phyloP scores from a whole-genome alignment of 2,113 vertebrate species.

The Paratilapia polleni region DNA sequence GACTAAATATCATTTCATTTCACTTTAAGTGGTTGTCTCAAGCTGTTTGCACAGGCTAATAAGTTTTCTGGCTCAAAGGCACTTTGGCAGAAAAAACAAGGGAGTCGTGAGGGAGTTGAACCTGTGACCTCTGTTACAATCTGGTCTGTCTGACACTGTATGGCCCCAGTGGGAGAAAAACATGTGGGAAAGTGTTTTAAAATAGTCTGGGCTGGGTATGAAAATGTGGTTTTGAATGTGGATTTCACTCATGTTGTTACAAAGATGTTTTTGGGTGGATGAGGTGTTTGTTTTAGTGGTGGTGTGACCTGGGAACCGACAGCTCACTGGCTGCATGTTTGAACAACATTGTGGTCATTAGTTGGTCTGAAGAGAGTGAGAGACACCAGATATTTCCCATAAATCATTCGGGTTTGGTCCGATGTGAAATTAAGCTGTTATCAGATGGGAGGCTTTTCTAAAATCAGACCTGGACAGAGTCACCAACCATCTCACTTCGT shows the following conservation, averaged over 20 bases:
- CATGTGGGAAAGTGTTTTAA: constrained; percentile 39
- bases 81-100: constrained; percentile 7
- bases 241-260: constrained; percentile 21
- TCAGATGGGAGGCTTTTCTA: constrained; percentile 28
- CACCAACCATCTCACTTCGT: not conserved
- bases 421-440: constrained; percentile 34
- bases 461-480: constrained; percentile 39
- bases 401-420: constrained; percentile 45
- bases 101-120: constrained; percentile 28
- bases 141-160: constrained; percentile 20
- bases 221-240: constrained; percentile 1
- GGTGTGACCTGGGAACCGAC: constrained; percentile 28
- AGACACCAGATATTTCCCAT: constrained; percentile 63
- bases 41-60: not conserved
- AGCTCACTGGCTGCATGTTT: constrained; percentile 3
- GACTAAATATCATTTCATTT: constrained; percentile 2
- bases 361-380: constrained; percentile 17
- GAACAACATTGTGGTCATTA: constrained; percentile 21
- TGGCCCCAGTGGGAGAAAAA: not conserved
- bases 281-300: constrained; percentile 50
- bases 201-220: constrained; percentile 25
- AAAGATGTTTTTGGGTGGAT: constrained; percentile 45
- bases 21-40: not conserved
- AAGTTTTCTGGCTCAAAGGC: constrained; percentile 11
- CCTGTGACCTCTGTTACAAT: constrained; percentile 33